A percentile compares a stretch with the other conserved stretches of the same genome.
Conservation (phyloP, 37 sponge, comb jelly and placozoan species). For the Hexactinellida sp. region DNA sequence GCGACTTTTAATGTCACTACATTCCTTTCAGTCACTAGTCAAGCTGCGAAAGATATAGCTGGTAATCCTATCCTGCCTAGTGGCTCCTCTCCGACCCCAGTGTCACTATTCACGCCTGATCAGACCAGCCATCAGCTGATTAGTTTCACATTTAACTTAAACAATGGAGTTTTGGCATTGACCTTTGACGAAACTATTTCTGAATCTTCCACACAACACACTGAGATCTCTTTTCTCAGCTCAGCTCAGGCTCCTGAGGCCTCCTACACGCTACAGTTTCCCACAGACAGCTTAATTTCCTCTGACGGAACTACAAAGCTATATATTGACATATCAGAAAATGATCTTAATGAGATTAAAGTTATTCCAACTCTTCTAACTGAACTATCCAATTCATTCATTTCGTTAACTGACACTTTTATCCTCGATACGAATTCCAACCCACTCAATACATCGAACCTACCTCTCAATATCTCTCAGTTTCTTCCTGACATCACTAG, state of each 20-base stretch:
- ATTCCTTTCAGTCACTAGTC: conserved; percentile 30
- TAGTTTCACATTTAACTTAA: conserved; percentile 41
- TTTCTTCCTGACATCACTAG: conserved; percentile 35
- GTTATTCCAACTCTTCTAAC: conserved; percentile 45
- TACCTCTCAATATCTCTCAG: conserved; percentile 30
- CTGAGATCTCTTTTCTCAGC: conserved; percentile 42
- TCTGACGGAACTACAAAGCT: not conserved
- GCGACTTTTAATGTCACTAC: conserved; percentile 37
- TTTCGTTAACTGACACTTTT: conserved; percentile 19
- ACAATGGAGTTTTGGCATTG: conserved; percentile 44
- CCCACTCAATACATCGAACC: conserved; percentile 33
- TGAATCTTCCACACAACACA: conserved; percentile 32
- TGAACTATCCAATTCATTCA: conserved; percentile 25
- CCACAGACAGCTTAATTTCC: not conserved
- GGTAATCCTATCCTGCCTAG: conserved; percentile 28
- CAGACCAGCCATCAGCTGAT: conserved; percentile 38
- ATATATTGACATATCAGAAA: conserved; percentile 32
- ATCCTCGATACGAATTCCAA: conserved; percentile 57
- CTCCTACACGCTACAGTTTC: conserved; percentile 39
- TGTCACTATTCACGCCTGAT: conserved; percentile 32
- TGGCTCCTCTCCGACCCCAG: not conserved
- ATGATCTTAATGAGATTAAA: conserved; percentile 71
- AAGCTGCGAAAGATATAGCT: conserved; percentile 40
- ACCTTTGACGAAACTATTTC: conserved; percentile 76
- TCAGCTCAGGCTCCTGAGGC: conserved; percentile 6